Conservation (phyloP, 2,797 vertebrate species). For the Myiotriccus ornatus region DNA sequence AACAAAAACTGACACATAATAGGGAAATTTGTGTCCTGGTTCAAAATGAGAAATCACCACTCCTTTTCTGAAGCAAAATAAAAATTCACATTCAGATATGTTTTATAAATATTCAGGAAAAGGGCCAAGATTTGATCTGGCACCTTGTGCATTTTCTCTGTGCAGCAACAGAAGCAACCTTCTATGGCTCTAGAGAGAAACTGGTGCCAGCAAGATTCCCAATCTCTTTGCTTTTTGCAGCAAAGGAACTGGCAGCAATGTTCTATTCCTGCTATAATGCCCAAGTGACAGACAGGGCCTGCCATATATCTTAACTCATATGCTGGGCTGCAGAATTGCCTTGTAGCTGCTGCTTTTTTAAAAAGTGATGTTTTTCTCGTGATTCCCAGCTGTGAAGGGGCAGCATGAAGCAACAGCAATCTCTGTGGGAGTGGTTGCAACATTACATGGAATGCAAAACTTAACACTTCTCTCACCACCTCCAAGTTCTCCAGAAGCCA, state of each 20-base stretch:
- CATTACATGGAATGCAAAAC: not conserved
- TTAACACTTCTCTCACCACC: not conserved
- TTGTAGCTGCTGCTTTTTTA: not conserved
- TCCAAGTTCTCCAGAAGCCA: not conserved
- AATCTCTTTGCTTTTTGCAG: not conserved
- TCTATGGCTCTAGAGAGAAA: not conserved
- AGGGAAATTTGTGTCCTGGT: not conserved
- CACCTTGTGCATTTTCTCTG: not conserved
- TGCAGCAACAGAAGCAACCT: not conserved
- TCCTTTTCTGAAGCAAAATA: not conserved
- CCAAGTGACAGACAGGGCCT: not conserved
- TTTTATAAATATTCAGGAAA: slow-evolving; percentile 16
- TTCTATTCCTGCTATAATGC: not conserved
- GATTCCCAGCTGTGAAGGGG: not conserved
- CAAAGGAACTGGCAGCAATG: not conserved
- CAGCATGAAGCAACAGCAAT: not conserved
- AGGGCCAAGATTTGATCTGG: not conserved
- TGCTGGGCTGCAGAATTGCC: not conserved
- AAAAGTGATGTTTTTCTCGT: not conserved
- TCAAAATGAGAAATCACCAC: not conserved
- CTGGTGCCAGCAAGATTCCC: not conserved
- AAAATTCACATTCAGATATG: not conserved
- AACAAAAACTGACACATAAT: not conserved
- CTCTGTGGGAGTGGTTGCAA: not conserved
- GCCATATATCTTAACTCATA: not conserved